A percentile compares a stretch with the other conserved stretches of the same genome.
Evolutionary conservation across 2,888 invertebrate genomes (phyloP).

Genomic region (Eupithecia vulgata): DNA sequence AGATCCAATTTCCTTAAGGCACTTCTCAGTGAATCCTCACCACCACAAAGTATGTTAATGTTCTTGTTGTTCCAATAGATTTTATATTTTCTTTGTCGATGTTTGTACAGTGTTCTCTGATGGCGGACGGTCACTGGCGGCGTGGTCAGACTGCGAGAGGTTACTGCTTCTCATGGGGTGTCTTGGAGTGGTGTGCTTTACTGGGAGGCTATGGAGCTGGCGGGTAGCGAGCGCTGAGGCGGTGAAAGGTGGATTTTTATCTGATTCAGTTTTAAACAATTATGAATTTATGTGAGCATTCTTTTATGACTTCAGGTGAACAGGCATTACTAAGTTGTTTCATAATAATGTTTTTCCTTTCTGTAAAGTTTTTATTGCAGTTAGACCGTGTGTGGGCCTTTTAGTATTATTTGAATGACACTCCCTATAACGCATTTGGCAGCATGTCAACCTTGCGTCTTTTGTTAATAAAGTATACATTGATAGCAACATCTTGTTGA

Average conservation of each 20-base stretch:
- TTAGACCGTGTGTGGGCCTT: too few relatives aligned
- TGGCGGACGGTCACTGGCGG: constrained; percentile 17
- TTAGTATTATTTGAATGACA: too few relatives aligned
- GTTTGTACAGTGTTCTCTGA: not conserved
- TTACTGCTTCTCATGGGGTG: constrained; percentile 31
- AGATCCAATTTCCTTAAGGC: not conserved
- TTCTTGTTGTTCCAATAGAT: not conserved
- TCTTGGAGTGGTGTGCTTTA: constrained; percentile 34
- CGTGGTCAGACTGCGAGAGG: constrained; percentile 21
- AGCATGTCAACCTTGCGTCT: too few relatives aligned
- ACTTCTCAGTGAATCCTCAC: not conserved
- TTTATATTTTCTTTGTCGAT: not conserved
- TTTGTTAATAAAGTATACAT: not conserved
- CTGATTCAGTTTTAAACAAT: not conserved
- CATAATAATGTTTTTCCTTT: too few relatives aligned
- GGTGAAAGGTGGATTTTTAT: not conserved
- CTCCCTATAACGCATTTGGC: too few relatives aligned
- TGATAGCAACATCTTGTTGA: not conserved
- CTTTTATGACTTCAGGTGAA: too few relatives aligned
- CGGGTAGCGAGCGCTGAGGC: constrained; percentile 15
- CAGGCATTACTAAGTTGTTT: too few relatives aligned
- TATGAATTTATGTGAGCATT: too few relatives aligned
- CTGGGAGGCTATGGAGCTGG: constrained; percentile 27
- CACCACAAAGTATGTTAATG: not conserved
- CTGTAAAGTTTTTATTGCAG: too few relatives aligned